Evolutionary conservation across 2,888 invertebrate species (phyloP), one percentile per base, ranked within the genome.

Genomic region (Zygaena filipendulae): DNA sequence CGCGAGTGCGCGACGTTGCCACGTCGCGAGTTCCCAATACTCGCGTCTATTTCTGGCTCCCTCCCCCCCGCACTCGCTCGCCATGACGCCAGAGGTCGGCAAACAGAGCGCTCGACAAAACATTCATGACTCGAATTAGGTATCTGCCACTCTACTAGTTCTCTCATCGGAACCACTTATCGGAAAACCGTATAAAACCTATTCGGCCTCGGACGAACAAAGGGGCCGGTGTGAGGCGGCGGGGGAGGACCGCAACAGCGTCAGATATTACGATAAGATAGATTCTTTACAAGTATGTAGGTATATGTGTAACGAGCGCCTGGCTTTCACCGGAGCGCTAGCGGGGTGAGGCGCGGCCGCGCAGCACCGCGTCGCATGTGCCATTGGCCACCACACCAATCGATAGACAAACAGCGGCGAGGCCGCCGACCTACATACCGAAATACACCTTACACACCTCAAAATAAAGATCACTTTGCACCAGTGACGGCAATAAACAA

Each of bases 301-400:
- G 56, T 49, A 47, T 52, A 55, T 48, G 48, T 52, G 28, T 25
- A 49, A 42, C 53, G 47, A 54, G 53, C 51, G 60, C 59, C 67
- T 61, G 74, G 81, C 77, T 80, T 77, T 77, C 71, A 74, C 77
- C 67, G 45, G 49, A 40, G 49, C 49, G 52, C 45, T 48, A 40
- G 49, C 49, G 52, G 52, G 51, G 60, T 47, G 63, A 66, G 67
- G 71, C 64, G 60, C 63, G 60, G 80, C 74, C 67, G 69, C 71
- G 83, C 74, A 71, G 59, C 66, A 61, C 58, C 66, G 71, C 60
- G 60, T 66, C 77, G 79, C 82, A 81, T 82, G 81, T 83, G 75
- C 77, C 67, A 85, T 85, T 85, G 85, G 85, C 69, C 72, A 69
- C 66, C 67, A 64, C 67, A 51, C 58, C 77, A 82, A 85, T 85